Base-by-base conservation (phyloP, 2,888 invertebrate species). In the Pediacus dermestoides region DNA sequence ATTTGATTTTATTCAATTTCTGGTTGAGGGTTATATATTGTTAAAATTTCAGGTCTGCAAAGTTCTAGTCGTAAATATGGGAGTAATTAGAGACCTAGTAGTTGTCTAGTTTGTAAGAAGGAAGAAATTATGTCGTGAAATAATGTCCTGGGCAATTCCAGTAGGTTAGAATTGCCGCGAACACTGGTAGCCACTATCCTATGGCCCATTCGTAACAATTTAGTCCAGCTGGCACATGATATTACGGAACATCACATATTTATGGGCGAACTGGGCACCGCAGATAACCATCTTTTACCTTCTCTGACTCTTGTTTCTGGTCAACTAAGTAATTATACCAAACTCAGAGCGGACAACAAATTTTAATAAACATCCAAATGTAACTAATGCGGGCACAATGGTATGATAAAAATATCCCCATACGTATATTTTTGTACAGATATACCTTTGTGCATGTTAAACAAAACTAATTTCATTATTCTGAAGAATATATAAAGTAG, bases 171-270 rank as follows among this genome's bases (percentile, higher is more conserved):
- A 59, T 55, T 55, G 58, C 55, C 57, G 59, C 56, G 58, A 60
- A 59, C 58, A 60, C 41, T 45, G 43, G 44, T 39, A 37, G 39
- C 30, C 43, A 22, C 31, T 55, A 59, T 59, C 58, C 58, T 57
- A 58, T 50, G 58, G 62, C 58, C 66, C 68, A 70, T 70, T 68
- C 66, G 68, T 70, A 70, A 68, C 70, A 70, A 70, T 70, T 69
- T 70, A 65, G 62, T 61, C 65, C 67, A 70, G 67, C 70, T 68
- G 68, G 68, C 68, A 68, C 68, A 66, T 68, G 68, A 67, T 69
- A 70, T 70, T 70, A 68, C 67, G 65, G 64, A 63, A 63, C 68
- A 68, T 69, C 67, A 68, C 64, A 66, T 69, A 70, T 69, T 70
- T 70, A 70, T 68, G 66, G 66, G 60, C 63, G 61, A 55, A 56